Percentiles rank a stretch among this genome's conserved stretches.
Conservation (phyloP, 1,140 invertebrate genomes). For the Lepidurus packardi region DNA sequence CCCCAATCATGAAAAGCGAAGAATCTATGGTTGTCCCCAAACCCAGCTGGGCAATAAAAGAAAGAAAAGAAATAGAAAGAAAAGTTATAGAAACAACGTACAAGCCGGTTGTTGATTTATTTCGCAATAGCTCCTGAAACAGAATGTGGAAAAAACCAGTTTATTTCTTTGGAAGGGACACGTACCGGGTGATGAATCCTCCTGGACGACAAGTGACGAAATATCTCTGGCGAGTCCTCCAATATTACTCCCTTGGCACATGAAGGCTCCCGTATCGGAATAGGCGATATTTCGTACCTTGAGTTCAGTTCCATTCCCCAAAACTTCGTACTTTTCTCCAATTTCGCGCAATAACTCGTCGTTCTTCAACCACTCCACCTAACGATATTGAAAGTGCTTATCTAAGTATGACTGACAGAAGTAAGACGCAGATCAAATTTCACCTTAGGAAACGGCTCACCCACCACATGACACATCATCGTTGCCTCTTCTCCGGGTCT, state of each 20-base stretch:
- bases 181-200: slow-evolving; percentile 60
- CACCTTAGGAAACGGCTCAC: slow-evolving; percentile 60
- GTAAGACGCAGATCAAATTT: background rate
- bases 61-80: slow-evolving; percentile 26
- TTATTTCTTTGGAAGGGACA: background rate
- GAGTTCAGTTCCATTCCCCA: slow-evolving; percentile 65
- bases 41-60: slow-evolving; percentile 16
- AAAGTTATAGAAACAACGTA: slow-evolving; percentile 10
- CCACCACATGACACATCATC: slow-evolving; percentile 64
- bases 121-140: background rate
- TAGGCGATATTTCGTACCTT: slow-evolving; percentile 61
- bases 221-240: slow-evolving; percentile 65
- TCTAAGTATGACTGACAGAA: background rate
- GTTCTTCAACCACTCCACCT: slow-evolving; percentile 66
- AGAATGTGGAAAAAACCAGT: background rate
- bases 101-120: background rate
- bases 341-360: slow-evolving; percentile 57
- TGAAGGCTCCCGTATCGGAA: slow-evolving; percentile 69
- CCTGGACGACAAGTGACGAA: slow-evolving; percentile 63
- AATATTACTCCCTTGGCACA: slow-evolving; percentile 65
- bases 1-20: slow-evolving; percentile 73
- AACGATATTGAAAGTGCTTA: background rate
- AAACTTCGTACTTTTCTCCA: slow-evolving; percentile 56
- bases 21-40: slow-evolving; percentile 49
- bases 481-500: slow-evolving; percentile 58